These are phyloP conservation scores for Meloidogyne hapla DNA, from an alignment of 1,140 invertebrate genomes.

Conservation along the genomic window DNA sequence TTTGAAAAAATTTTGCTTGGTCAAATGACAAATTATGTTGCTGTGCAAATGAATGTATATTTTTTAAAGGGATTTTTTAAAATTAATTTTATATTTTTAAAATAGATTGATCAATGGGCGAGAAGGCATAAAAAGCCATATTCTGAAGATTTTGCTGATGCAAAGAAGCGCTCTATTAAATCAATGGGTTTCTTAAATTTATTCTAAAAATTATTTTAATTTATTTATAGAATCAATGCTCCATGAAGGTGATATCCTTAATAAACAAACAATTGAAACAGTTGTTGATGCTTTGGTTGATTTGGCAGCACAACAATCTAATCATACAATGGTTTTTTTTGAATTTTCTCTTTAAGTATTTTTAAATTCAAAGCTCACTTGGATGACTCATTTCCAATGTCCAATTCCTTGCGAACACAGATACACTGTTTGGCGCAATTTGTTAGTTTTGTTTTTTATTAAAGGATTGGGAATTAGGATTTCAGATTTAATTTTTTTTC, in stretches of 20 bases:
- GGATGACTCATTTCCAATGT: slow-evolving; percentile 47
- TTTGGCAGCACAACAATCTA: slow-evolving; percentile 39
- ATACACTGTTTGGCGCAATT: slow-evolving; percentile 50
- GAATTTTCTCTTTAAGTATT: neutral
- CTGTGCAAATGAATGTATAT: slow-evolving; percentile 53
- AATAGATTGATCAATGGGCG: slow-evolving; percentile 50
- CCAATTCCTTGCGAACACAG: slow-evolving; percentile 49
- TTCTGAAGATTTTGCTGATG: slow-evolving; percentile 42
- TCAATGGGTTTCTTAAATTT: slow-evolving; percentile 29
- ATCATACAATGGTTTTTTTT: slow-evolving; percentile 40
- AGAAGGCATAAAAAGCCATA: slow-evolving; percentile 40
- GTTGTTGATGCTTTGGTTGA: slow-evolving; percentile 43
- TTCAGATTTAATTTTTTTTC: slow-evolving; percentile 2
- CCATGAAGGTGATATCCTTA: slow-evolving; percentile 44
- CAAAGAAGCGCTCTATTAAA: slow-evolving; percentile 33
- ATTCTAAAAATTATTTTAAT: slow-evolving; percentile 22
- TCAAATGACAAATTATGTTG: slow-evolving; percentile 55
- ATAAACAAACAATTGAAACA: slow-evolving; percentile 26
- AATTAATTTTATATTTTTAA: neutral
- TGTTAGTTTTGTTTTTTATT: slow-evolving; percentile 18
- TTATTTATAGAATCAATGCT: slow-evolving; percentile 8
- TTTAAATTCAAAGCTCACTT: slow-evolving; percentile 1
- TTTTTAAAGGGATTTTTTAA: neutral
- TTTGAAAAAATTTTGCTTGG: slow-evolving; percentile 49
- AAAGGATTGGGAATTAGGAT: neutral